A percentile compares a stretch with the other conserved stretches of the same genome.
phyloP scores from a whole-genome alignment of 2,888 invertebrate species.

The Mythimna impura region DNA sequence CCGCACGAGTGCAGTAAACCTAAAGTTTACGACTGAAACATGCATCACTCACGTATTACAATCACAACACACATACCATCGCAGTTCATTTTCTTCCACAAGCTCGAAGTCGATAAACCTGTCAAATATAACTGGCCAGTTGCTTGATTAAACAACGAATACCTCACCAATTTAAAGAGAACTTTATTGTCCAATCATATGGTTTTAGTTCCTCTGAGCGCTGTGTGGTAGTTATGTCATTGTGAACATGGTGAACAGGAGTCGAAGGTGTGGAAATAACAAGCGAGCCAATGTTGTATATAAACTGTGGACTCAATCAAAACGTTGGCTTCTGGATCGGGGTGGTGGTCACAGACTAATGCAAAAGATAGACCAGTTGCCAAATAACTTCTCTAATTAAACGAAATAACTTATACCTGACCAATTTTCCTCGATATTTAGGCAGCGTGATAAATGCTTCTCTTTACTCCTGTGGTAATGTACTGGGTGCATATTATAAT shows the following conservation, averaged over 20 bases:
- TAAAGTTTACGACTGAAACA: slow-evolving; percentile 39
- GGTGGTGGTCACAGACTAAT: slow-evolving; percentile 47
- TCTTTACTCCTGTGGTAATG: too few relatives aligned
- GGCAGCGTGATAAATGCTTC: too few relatives aligned
- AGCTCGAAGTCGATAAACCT: slow-evolving; percentile 69
- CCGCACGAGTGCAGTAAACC: slow-evolving; percentile 33
- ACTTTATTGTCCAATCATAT: background rate
- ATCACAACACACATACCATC: slow-evolving; percentile 57
- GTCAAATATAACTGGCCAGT: slow-evolving; percentile 70
- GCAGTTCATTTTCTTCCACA: slow-evolving; percentile 62
- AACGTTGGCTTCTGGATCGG: slow-evolving; percentile 67
- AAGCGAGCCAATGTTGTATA: slow-evolving; percentile 69
- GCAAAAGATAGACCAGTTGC: slow-evolving; percentile 13
- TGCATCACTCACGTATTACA: slow-evolving; percentile 53
- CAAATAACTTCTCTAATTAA: background rate
- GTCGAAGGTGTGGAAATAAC: slow-evolving; percentile 72
- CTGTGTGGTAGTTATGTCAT: slow-evolving; percentile 36
- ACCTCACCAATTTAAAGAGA: slow-evolving; percentile 6
- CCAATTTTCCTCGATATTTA: too few relatives aligned
- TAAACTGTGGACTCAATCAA: slow-evolving; percentile 69
- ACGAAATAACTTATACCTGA: too few relatives aligned
- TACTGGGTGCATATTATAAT: too few relatives aligned
- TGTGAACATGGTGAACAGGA: slow-evolving; percentile 32
- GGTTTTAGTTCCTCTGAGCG: slow-evolving; percentile 9
- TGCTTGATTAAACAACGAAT: slow-evolving; percentile 67